Base-by-base conservation (phyloP, 2,797 vertebrate species). In the Arrhamphus sclerolepis region DNA sequence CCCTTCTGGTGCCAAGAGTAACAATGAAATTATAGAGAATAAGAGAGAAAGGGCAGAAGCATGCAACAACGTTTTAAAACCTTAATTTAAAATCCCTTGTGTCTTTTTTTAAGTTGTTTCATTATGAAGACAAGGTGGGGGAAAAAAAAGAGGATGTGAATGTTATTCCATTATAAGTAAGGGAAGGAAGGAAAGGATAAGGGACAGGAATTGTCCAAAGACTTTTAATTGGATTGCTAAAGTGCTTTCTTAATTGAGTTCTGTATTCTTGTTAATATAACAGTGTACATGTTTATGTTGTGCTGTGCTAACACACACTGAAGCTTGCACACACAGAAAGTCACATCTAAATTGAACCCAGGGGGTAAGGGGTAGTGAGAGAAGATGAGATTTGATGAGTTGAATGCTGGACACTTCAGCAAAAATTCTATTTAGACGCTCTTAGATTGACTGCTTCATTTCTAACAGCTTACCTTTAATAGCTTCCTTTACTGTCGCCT, bases 381-480 rank as follows among this genome's bases (percentile, higher is more conserved):
- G 82, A 74, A 93, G 90, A 93, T 90, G 90, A 92, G 88, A 83
- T 91, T 92, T 91, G 89, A 91, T 92, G 87, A 87, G 82, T 89
- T 14, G 72, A 84, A 90, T 75, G 64, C 82, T 71, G 87, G 87
- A 93, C 92, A 89, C 86, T 88, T 87, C 90, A 86, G 81, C 77
- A 91, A 94, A 94, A 94, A 91, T 93, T 93, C 84, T 85, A 89
- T 92, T 82, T 91, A 91, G 91, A 89, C 87, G 88, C 46, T 91
- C 62, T 81, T 81, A 93, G 91, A 94, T 90, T 93, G 94, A 95
- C 92, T 94, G 89, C 91, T 94, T 93, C 87, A 93, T 95, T 95
- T 91, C 83, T 81, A 89, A 82, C 73, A 82, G 77, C 87, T 54
- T 87, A 93, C 81, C 86, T 92, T 92, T 89, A 93, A 94, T 89